These are phyloP conservation scores for Troides helena DNA, from an alignment of 2,888 invertebrate genomes.

Conservation along the genomic window DNA sequence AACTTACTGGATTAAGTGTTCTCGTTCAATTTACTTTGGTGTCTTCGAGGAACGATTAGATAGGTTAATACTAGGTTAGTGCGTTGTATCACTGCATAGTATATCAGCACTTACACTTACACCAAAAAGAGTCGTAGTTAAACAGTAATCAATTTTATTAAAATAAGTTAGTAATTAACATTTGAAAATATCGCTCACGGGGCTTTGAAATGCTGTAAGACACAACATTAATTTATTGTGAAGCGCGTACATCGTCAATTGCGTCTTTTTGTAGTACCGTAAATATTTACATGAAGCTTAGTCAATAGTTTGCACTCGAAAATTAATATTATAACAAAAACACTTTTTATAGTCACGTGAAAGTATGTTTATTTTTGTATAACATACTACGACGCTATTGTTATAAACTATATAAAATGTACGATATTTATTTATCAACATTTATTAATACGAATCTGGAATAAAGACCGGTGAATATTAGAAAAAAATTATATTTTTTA, in stretches of 20 bases:
- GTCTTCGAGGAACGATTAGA: no score
- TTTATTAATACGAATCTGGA: neutral
- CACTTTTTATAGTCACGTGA: neutral
- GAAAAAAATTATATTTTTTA: neutral
- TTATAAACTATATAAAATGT: neutral
- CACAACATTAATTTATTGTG: neutral
- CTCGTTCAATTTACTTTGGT: no score
- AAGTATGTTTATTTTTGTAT: neutral
- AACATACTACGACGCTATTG: neutral
- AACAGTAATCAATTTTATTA: no score
- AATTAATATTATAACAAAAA: neutral
- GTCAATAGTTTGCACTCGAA: neutral
- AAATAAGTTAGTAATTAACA: no score
- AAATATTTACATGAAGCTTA: constrained; percentile 14
- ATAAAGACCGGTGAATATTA: neutral
- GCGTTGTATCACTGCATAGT: no score
- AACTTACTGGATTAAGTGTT: no score
- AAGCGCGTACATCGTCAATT: neutral
- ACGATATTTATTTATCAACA: neutral
- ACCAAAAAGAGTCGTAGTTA: no score
- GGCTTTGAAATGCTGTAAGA: neutral
- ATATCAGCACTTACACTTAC: no score
- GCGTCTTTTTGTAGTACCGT: neutral
- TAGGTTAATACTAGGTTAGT: no score
- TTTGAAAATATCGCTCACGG: no score